Base-by-base conservation (phyloP, 2,113 vertebrate genomes). In the Malurus cyaneus region DNA sequence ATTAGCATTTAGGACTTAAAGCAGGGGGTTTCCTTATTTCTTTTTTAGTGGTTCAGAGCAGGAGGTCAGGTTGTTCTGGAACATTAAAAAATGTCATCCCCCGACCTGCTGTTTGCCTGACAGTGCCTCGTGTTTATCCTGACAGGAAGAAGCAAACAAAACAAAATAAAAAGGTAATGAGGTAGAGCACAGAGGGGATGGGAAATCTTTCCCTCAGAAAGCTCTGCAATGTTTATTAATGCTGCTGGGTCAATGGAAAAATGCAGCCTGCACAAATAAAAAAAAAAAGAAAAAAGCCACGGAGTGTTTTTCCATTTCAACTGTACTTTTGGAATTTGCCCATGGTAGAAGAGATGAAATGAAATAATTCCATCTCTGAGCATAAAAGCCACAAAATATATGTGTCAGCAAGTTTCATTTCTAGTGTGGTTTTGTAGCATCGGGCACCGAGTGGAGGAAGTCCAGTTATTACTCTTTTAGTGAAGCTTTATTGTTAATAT, bases 61-160 rank as follows among this genome's bases (percentile, higher is more conserved):
- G 64, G 94, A 78, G 94, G 96, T 94, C 82, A 82, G 85, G 81
- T 78, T 93, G 71, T 95, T 91, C 44, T 80, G 84, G 94, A 94
- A 39, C 87, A 85, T 96, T 96, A 94, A 80, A 94, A 93, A 93
- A 92, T 94, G 85, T 74, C 93, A 96, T 78, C 47, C 23, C 89
- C 60, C 0, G n/a, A 73, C 93, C 92, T 56, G 47, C 88, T 89
- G 62, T 50, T 28, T 15, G 32, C 41, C 72, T 80, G 89, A 76
- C 89, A 66, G 16, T 83, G 78, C 24, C 3, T 94, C 71, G 28
- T 80, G 96, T 92, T 96, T 80, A 82, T 66, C 24, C 87, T 78
- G 92, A 83, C 56, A 73, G 87, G 49, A 66, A 44, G 89, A 70
- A 54, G 82, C 85, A 86, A 91, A 88, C 87, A 85, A 70, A 95